phyloP scores from a whole-genome alignment of 2,888 invertebrate genomes.

The Subacronicta megacephala region DNA sequence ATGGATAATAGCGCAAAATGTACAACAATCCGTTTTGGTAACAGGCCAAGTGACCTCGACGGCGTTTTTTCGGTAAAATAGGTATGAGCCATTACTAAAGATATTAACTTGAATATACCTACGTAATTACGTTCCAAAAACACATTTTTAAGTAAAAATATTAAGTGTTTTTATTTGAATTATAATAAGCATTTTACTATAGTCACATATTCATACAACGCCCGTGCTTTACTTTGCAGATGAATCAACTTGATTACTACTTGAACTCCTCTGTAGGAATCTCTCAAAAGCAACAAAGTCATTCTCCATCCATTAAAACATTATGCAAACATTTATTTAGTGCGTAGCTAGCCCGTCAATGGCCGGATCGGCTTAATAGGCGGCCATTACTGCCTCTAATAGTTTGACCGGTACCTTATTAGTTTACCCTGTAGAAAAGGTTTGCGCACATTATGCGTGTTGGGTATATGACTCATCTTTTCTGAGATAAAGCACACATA shows the following conservation, averaged over 20 bases:
- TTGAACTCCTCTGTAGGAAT: not conserved
- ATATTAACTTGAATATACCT: too few relatives aligned
- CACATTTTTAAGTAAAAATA: too few relatives aligned
- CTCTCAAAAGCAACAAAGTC: constrained; percentile 4
- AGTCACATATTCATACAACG: too few relatives aligned
- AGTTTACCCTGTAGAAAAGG: constrained; percentile 46
- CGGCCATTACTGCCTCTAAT: constrained; percentile 42
- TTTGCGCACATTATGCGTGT: constrained; percentile 19
- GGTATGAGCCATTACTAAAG: too few relatives aligned
- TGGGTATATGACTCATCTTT: constrained; percentile 1
- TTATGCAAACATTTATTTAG: constrained; percentile 36
- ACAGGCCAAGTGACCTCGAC: constrained; percentile 9
- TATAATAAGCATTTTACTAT: too few relatives aligned
- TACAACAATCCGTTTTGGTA: constrained; percentile 6
- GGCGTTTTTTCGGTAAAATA: too few relatives aligned
- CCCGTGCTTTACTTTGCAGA: too few relatives aligned
- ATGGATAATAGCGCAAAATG: not conserved
- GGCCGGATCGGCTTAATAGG: constrained; percentile 30
- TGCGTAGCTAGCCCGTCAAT: constrained; percentile 9
- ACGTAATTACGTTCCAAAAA: too few relatives aligned
- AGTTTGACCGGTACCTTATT: constrained; percentile 50
- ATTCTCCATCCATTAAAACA: constrained; percentile 32
- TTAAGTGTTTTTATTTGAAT: too few relatives aligned
- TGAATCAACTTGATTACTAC: too few relatives aligned
- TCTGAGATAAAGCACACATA: not conserved